A percentile compares a stretch with the other conserved stretches of the same genome.
These are phyloP conservation scores for Byasa hedistus DNA, from an alignment of 2,888 invertebrate species.

Conservation along the genomic window DNA sequence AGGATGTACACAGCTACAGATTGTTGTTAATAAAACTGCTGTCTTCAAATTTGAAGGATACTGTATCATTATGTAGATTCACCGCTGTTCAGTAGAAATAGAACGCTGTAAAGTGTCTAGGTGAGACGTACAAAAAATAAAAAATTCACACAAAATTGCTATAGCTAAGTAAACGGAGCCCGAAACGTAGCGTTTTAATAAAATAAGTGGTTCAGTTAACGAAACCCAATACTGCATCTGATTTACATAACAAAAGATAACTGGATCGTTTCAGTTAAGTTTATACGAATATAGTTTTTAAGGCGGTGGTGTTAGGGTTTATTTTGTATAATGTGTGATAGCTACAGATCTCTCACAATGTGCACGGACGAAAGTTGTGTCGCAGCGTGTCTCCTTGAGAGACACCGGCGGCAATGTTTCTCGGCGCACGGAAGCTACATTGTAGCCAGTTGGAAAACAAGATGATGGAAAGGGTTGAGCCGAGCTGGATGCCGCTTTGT, in stretches of 20 bases:
- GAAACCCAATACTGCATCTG: constrained; percentile 9
- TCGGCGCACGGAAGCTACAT: constrained; percentile 29
- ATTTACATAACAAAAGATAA: constrained; percentile 14
- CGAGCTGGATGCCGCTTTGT: constrained; percentile 49
- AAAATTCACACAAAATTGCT: too few relatives aligned
- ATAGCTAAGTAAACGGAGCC: too few relatives aligned
- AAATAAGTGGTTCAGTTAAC: constrained; percentile 3
- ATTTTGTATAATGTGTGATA: not conserved
- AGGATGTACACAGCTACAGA: too few relatives aligned
- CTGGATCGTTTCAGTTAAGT: not conserved
- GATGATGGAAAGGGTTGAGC: constrained; percentile 45
- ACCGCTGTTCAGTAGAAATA: too few relatives aligned
- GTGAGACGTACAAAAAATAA: too few relatives aligned
- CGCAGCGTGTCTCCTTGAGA: constrained; percentile 17
- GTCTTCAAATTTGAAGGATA: too few relatives aligned
- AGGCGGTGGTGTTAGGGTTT: not conserved
- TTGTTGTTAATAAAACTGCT: too few relatives aligned
- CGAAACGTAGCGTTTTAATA: not conserved
- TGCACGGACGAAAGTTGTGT: constrained; percentile 17
- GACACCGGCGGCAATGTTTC: constrained; percentile 15
- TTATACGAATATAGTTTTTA: constrained; percentile 7
- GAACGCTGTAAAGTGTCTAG: too few relatives aligned
- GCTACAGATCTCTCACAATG: constrained; percentile 1
- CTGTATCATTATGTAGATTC: too few relatives aligned
- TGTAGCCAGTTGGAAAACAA: constrained; percentile 29